Evolutionary conservation across 1,140 invertebrate species (phyloP).

Genomic region (Drosophila sucinea): DNA sequence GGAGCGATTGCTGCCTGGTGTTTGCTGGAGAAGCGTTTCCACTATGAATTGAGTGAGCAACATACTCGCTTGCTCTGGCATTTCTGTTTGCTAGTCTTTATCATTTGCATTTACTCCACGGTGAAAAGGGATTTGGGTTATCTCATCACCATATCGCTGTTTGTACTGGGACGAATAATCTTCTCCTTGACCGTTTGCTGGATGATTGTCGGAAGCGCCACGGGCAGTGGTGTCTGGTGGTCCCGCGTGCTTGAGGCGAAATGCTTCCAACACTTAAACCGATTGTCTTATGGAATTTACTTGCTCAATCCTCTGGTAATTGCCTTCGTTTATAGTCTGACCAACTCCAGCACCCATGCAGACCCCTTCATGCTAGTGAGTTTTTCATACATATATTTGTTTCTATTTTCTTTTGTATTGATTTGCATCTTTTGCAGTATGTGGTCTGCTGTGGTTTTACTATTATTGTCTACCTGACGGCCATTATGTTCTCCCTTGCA

Average conservation of each 20-base stretch:
- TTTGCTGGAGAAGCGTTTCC: constrained; percentile 45
- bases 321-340: constrained; percentile 64
- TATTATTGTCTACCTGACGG: constrained; percentile 70
- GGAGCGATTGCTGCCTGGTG: constrained; percentile 73
- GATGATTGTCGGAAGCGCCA: constrained; percentile 80
- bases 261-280: constrained; percentile 77
- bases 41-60: constrained; percentile 50
- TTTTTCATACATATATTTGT: neutral
- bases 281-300: constrained; percentile 78
- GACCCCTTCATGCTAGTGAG: constrained; percentile 76
- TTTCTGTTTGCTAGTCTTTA: constrained; percentile 53
- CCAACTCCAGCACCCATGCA: constrained; percentile 64
- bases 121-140: constrained; percentile 71
- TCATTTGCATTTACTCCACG: constrained; percentile 70
- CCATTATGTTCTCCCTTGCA: constrained; percentile 73
- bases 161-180: constrained; percentile 60
- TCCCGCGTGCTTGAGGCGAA: constrained; percentile 72
- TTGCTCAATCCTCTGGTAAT: constrained; percentile 80
- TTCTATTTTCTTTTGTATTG: neutral
- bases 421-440: constrained; percentile 42
- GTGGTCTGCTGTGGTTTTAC: constrained; percentile 69
- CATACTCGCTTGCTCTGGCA: constrained; percentile 67
- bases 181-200: constrained; percentile 72
- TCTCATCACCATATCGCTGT: constrained; percentile 56
- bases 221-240: constrained; percentile 70